Conservation (phyloP, 2,113 vertebrate species). For the Okapia johnstoni region DNA sequence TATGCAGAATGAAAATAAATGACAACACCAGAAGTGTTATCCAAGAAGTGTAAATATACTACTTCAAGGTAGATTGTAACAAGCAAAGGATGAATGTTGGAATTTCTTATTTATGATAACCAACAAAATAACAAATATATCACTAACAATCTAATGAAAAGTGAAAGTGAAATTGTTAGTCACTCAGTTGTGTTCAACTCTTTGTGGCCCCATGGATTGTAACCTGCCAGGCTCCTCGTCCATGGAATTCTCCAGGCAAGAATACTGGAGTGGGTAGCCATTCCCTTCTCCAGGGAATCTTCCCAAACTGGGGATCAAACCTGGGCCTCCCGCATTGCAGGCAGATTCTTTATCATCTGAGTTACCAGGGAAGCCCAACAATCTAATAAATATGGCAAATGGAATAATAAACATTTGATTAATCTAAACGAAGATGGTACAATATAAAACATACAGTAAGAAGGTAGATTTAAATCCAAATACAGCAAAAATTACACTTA, state of each 20-base stretch:
- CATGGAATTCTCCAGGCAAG: not conserved
- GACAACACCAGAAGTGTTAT: not conserved
- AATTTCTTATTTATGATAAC: not conserved
- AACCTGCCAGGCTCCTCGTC: not conserved
- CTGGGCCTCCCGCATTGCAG: not conserved
- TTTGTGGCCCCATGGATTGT: not conserved
- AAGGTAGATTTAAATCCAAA: not conserved
- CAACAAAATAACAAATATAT: constrained; percentile 16
- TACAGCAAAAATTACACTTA: not conserved
- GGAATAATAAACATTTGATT: not conserved
- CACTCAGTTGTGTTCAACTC: not conserved
- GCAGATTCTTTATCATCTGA: not conserved
- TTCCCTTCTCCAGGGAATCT: not conserved
- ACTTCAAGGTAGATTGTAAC: not conserved
- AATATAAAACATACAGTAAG: not conserved
- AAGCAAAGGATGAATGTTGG: not conserved
- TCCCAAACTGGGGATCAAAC: not conserved
- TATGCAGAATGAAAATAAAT: not conserved
- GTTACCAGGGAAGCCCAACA: not conserved
- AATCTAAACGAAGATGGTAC: not conserved
- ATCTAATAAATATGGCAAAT: not conserved
- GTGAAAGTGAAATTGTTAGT: not conserved
- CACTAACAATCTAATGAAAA: not conserved
- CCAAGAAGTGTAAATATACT: not conserved
- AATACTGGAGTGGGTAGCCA: not conserved